Evolutionary conservation across 35 echinoderm and acorn worm genomes (phyloP).

Genomic region (Patiria miniata): DNA sequence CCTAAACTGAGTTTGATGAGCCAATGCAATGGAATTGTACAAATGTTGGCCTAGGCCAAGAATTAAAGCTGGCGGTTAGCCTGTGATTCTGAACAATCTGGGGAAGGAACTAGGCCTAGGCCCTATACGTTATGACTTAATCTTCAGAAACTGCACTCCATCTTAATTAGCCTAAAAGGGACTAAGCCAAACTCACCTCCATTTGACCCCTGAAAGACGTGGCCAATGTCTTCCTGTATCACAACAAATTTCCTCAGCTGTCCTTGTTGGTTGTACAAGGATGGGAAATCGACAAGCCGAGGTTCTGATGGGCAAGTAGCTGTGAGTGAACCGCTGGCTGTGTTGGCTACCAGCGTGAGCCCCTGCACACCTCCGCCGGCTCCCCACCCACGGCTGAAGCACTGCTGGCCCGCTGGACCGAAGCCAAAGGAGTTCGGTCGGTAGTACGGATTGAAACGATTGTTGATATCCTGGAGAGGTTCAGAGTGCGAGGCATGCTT

Average conservation of each 20-base stretch:
- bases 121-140: too few species aligned
- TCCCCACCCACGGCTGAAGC: neutral
- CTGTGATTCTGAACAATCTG: too few species aligned
- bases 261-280: conserved; percentile 43
- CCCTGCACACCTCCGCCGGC: conserved; percentile 6
- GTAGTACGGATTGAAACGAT: conserved; percentile 10
- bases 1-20: too few species aligned
- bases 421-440: conserved; percentile 1
- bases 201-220: neutral
- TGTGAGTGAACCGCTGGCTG: conserved; percentile 47
- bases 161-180: too few species aligned
- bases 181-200: too few species aligned
- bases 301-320: conserved; percentile 26
- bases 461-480: neutral
- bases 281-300: conserved; percentile 5
- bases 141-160: too few species aligned
- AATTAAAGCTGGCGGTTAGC: too few species aligned
- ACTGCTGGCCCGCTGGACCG: neutral
- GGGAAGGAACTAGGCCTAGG: too few species aligned
- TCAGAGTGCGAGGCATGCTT: neutral
- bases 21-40: too few species aligned
- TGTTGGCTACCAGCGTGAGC: conserved; percentile 59
- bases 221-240: conserved; percentile 41
- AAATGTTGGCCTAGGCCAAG: too few species aligned
- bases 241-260: conserved; percentile 64